Percentiles rank a stretch among this genome's conserved stretches.
Evolutionary conservation across 1,140 invertebrate genomes (phyloP).

Genomic region (Drosophila jambulina): DNA sequence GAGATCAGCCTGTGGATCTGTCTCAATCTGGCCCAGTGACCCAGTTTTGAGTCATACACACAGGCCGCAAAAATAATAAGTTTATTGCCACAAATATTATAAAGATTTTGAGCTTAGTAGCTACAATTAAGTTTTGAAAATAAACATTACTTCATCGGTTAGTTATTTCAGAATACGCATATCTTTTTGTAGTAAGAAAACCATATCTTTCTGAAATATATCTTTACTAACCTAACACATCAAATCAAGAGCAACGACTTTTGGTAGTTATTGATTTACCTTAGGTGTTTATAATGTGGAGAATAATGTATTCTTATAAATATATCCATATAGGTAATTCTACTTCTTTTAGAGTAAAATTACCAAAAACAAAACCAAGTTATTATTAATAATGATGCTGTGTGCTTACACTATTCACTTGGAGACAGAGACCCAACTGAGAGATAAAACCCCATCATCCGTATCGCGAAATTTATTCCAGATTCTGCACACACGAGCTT

Average conservation of each 20-base stretch:
- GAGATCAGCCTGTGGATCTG: background rate
- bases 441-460: background rate
- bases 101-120: background rate
- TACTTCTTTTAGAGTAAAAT: background rate
- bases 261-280: background rate
- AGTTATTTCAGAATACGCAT: background rate
- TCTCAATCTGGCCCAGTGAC: slow-evolving; percentile 14
- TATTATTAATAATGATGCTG: background rate
- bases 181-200: background rate
- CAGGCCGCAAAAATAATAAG: background rate
- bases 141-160: background rate
- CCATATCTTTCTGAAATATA: background rate
- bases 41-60: background rate
- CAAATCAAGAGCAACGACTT: background rate
- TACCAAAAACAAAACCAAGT: background rate
- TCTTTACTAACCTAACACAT: background rate
- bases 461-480: slow-evolving; percentile 53
- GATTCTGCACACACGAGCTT: slow-evolving; percentile 53
- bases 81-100: background rate
- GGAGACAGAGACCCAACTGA: slow-evolving; percentile 9
- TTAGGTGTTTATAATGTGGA: background rate
- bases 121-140: background rate
- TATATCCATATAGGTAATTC: too few species aligned
- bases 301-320: background rate
- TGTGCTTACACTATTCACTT: background rate